Percentiles rank a stretch among this genome's conserved stretches.
These are phyloP conservation scores for Thalpophila matura DNA, from an alignment of 2,888 invertebrate species.

Conservation along the genomic window DNA sequence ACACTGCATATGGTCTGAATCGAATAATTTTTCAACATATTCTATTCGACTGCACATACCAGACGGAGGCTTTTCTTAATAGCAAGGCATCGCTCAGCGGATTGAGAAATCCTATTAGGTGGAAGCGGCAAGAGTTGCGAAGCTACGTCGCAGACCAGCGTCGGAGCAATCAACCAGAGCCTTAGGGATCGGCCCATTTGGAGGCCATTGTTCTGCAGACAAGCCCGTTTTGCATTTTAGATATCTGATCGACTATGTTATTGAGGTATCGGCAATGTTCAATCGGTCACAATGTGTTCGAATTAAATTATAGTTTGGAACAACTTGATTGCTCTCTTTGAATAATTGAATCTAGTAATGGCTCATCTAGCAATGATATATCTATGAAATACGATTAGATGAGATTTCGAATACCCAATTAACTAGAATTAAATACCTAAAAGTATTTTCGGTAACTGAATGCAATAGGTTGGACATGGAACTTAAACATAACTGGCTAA, in stretches of 20 bases:
- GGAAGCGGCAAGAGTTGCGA: constrained; percentile 38
- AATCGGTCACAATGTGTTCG: constrained; percentile 4
- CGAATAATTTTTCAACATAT: constrained; percentile 60
- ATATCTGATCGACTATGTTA: constrained; percentile 30
- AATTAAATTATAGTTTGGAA: constrained; percentile 1
- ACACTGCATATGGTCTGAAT: constrained; percentile 4
- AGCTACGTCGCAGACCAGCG: constrained; percentile 43
- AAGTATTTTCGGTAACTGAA: too few species aligned
- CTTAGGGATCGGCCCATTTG: constrained; percentile 75
- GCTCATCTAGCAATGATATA: too few species aligned
- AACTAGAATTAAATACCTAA: too few species aligned
- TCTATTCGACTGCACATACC: constrained; percentile 65
- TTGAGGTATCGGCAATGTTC: constrained; percentile 9
- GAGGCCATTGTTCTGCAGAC: constrained; percentile 70
- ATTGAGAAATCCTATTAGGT: constrained; percentile 75
- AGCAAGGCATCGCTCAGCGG: constrained; percentile 62
- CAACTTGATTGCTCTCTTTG: too few species aligned
- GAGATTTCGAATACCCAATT: too few species aligned
- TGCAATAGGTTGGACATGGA: too few species aligned
- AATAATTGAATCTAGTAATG: too few species aligned
- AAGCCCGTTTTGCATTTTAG: constrained; percentile 53
- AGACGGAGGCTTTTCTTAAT: constrained; percentile 64
- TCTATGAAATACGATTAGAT: too few species aligned
- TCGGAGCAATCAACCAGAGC: constrained; percentile 70
- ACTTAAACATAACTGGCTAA: too few species aligned